phyloP scores from a whole-genome alignment of 2,888 invertebrate species.

The Epinotia demarniana region DNA sequence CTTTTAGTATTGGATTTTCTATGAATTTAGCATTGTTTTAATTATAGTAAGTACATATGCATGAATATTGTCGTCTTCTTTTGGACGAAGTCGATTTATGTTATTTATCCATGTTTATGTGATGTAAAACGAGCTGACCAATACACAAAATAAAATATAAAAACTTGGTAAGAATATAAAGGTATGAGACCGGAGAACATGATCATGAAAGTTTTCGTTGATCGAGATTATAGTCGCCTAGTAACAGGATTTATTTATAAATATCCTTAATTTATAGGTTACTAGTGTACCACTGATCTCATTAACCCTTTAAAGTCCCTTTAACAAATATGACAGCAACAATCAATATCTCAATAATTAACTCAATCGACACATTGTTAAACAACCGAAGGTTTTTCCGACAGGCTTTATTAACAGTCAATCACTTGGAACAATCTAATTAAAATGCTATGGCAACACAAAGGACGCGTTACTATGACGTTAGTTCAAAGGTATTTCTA shows the following conservation, averaged over 20 bases:
- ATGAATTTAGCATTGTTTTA: too few species aligned
- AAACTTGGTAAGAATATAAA: neutral
- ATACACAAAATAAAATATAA: neutral
- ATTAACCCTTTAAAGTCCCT: slow-evolving; percentile 24
- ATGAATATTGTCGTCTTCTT: too few species aligned
- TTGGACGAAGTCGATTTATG: too few species aligned
- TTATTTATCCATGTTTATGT: neutral
- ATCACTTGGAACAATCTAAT: slow-evolving; percentile 21
- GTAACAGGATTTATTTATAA: neutral
- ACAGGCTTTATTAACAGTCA: slow-evolving; percentile 18
- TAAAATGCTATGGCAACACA: slow-evolving; percentile 14
- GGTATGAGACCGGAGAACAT: neutral
- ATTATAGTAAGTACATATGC: too few species aligned
- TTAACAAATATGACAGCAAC: slow-evolving; percentile 35
- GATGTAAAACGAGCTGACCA: neutral
- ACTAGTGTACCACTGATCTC: neutral
- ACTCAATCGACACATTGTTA: slow-evolving; percentile 24
- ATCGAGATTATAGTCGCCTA: too few species aligned
- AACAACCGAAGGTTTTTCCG: slow-evolving; percentile 35
- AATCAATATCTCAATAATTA: slow-evolving; percentile 28
- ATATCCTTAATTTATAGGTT: neutral
- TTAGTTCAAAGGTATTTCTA: slow-evolving; percentile 7
- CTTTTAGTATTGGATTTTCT: too few species aligned
- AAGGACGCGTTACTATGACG: neutral
- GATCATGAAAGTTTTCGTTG: neutral